These are phyloP conservation scores for Pseudorasbora parva DNA, from an alignment of 2,113 vertebrate genomes.

Conservation along the genomic window DNA sequence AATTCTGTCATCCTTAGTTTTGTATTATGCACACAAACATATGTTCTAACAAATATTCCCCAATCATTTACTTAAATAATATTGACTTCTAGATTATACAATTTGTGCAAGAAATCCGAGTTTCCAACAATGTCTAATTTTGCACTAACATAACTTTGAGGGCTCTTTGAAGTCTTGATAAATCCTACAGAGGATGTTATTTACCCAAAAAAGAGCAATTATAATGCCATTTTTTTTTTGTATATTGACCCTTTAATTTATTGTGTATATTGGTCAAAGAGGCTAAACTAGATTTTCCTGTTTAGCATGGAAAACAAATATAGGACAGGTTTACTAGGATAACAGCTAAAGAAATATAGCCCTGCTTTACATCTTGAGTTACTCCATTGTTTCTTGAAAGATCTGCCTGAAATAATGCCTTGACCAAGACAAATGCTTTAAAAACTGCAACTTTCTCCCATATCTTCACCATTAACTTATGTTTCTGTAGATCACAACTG, in stretches of 20 bases:
- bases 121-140: background rate
- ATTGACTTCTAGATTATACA: background rate
- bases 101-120: background rate
- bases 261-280: background rate
- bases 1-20: too few species aligned
- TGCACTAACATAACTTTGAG: background rate
- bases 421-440: background rate
- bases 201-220: too few species aligned
- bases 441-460: background rate
- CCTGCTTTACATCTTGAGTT: background rate
- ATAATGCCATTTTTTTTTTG: too few species aligned
- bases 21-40: too few species aligned
- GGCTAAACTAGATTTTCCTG: slow-evolving; percentile 3
- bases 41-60: background rate
- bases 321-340: background rate
- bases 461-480: background rate
- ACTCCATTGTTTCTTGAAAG: slow-evolving; percentile 14
- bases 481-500: too few species aligned
- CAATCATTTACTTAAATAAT: background rate
- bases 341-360: background rate
- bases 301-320: background rate
- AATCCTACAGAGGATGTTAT: background rate
- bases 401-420: background rate
- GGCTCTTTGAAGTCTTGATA: background rate
- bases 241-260: too few species aligned